These are phyloP conservation scores for Pachyramphus minor DNA, from an alignment of 2,113 vertebrate species.

Conservation along the genomic window DNA sequence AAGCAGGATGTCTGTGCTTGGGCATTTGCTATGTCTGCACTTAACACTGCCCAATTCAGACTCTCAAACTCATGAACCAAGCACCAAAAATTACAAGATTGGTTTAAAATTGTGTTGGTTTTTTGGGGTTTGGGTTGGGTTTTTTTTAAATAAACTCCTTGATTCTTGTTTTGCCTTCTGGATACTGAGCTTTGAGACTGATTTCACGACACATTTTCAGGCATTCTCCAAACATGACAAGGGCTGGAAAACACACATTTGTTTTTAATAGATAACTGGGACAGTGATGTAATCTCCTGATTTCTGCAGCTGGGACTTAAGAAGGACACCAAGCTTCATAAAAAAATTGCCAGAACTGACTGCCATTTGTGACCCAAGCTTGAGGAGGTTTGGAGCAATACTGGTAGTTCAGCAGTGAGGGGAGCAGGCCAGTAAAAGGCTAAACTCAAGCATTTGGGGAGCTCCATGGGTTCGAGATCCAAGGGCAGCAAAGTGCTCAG, in stretches of 20 bases:
- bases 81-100: not conserved
- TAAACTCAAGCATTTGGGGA: not conserved
- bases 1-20: not conserved
- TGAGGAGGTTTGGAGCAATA: not conserved
- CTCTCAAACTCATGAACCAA: not conserved
- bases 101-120: not conserved
- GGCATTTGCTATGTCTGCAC: not conserved
- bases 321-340: not conserved
- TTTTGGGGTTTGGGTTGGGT: not conserved
- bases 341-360: not conserved
- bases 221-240: not conserved
- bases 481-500: not conserved
- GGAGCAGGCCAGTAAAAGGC: not conserved
- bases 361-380: not conserved
- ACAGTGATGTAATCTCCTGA: not conserved
- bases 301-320: constrained; percentile 19
- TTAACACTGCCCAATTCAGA: not conserved
- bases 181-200: not conserved
- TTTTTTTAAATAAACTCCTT: not conserved
- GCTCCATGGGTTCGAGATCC: not conserved
- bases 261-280: constrained; percentile 13
- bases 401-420: not conserved
- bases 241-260: not conserved
- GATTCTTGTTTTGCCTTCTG: constrained; percentile 1
- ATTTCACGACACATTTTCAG: not conserved